These are phyloP conservation scores for Parazoanthus swiftii DNA, from an alignment of 92 coral and sea anemone genomes.

Conservation along the genomic window DNA sequence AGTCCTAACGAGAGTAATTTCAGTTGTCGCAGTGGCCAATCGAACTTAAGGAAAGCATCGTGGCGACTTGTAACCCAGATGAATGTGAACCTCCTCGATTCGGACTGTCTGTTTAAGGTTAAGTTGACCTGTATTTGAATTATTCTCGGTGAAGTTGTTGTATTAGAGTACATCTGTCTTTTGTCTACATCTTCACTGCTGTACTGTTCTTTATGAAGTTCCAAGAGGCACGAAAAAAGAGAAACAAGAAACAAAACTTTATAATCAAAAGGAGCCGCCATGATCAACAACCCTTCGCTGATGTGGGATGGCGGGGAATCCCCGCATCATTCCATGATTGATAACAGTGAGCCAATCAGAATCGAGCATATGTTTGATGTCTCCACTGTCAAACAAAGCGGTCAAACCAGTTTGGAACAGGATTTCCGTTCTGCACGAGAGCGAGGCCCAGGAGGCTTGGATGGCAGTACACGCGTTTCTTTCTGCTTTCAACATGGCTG, in stretches of 20 bases:
- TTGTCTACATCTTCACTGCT: not conserved
- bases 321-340: not conserved
- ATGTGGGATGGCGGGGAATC: not conserved
- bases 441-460: conserved; percentile 61
- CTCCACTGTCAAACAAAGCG: not conserved
- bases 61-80: not conserved
- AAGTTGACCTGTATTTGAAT: not conserved
- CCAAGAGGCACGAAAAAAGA: not conserved
- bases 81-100: not conserved
- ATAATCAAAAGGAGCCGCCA: not conserved
- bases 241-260: not conserved
- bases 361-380: not conserved
- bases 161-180: not conserved
- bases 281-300: not conserved
- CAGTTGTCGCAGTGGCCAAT: conserved; percentile 2
- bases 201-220: not conserved
- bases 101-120: not conserved
- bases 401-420: not conserved
- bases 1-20: conserved; percentile 10
- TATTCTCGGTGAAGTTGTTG: not conserved
- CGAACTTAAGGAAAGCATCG: not conserved
- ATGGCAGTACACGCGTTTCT: conserved; percentile 35
- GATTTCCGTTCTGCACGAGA: conserved; percentile 37
- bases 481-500: conserved; percentile 62
- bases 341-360: not conserved